Evolutionary conservation across 2,888 invertebrate genomes (phyloP), one percentile per base, ranked within the genome.

Genomic region (Caenorhabditis angaria): DNA sequence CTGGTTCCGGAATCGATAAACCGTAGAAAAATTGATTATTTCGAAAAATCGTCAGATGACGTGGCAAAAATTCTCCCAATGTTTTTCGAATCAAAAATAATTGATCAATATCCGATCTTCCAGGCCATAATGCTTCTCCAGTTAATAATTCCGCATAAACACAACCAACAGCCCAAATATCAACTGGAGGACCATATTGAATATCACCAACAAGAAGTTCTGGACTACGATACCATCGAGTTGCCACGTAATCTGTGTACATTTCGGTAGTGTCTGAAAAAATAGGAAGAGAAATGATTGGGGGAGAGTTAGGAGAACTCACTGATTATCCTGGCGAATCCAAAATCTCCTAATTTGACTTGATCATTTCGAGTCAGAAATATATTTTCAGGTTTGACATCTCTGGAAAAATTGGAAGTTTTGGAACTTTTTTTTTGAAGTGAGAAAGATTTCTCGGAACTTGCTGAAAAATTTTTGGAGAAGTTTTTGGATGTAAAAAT

Each of bases 341-440:
- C 99, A 89, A 99, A 99, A 89, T 99, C 97, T 88, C 95, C 99
- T 2, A 99, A 90, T 89, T 99, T 99, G 73, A 99, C 95, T 62
- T 95, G 93, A 0, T 96, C 96, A 73, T 93, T 93, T 64, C 92
- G 91, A 18, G 95, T 97, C 65, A 99, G 91, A 61, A 99, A 91
- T 73, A 99, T 97, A 89, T 99, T 99, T 90, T 99, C 99, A 0
- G 99, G 99, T 88, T 99, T 99, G 51, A 99, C 95, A 88, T 99
- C 97, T 54, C 97, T 41, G 41, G 3, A 41, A 41, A 41, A 5
- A 41, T 18, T 14, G 91, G 18, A 41, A 18, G 18, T 14, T 5
- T n/a, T n/a, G n/a, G n/a, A n/a, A n/a, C n/a, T n/a, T n/a, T n/a
- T n/a, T n/a, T n/a, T n/a, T n/a, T n/a, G n/a, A n/a, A n/a, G n/a